Base-by-base conservation (phyloP, 2,888 invertebrate species). In the Panzeria rudis region DNA sequence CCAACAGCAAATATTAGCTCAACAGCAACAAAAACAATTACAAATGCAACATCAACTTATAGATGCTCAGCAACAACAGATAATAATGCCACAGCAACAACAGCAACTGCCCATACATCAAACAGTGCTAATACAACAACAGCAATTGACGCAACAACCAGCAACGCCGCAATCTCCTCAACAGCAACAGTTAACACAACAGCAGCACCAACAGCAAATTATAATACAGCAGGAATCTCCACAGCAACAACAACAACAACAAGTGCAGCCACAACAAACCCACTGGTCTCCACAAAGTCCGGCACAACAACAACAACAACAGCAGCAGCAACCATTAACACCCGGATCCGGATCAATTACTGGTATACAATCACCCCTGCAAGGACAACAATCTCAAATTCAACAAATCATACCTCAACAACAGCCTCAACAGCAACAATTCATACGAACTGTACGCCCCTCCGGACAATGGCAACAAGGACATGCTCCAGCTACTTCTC, bases 141-240 rank as follows among this genome's bases (percentile, higher is more conserved):
- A 87, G 23, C 89, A 89, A 71, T 89, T 89, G 35, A 89, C 87
- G 64, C 79, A 75, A 29, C 82, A 64, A 50, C 87, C 90, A 82
- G 88, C 89, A 4, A 91, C 91, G 44, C 91, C 90, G 13, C 90
- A 91, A 25, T 89, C 91, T 6, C 90, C 92, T 2, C 90, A n/a
- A n/a, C n/a, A 91, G 5, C 91, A 89, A 75, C 89, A 89, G 17
- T 89, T 64, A 68, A 20, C 73, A 13, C 50, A 94, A 29, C 90
- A 87, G 56, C 89, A 89, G 86, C 88, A 88, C 69, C 94, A 95
- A 15, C 90, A 88, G 47, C 90, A 90, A 87, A 95, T 95, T 87
- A 93, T 95, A 38, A 93, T 95, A 32, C 94, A 95, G 90, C 95
- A 95, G 87, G 93, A 89, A 83, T 90, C 91, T 3, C 90, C 90